Evolutionary conservation across 2,888 invertebrate genomes (phyloP), one percentile per base, ranked within the genome.

Genomic region (Alviniconcha strummeri): DNA sequence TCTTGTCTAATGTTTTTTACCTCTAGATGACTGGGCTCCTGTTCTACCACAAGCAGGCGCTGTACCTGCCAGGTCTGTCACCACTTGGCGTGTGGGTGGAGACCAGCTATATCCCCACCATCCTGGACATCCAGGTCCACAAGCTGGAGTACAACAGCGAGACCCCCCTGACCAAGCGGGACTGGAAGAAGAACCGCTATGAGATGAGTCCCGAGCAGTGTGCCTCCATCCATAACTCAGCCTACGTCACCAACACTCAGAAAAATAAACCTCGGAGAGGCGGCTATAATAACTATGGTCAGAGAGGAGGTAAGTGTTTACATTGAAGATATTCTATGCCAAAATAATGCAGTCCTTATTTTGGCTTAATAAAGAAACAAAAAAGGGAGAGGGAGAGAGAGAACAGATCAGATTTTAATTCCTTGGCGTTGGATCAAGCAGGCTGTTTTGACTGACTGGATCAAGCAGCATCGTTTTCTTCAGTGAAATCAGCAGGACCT

Each of bases 41-140:
- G 67, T 82, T 82, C 76, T 82, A 82, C 82, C 75, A 76, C 76
- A 82, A 82, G 36, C 52, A 19, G 9, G 82, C 82, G 8, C 67
- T 60, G 52, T 82, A 82, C 82, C 72, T 74, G 13, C 82, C 82
- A 17, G 82, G 82, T n/a, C 56, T 82, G 13, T 17, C 75, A 5
- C 82, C 82, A 4, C 64, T 82, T 52, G 82, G 75, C 11, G n/a
- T 57, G 5, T 82, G 82, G 82, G 55, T 82, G 60, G 82, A 82
- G 52, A 69, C 67, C 15, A 13, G 57, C 54, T 57, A n/a, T 4
- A 60, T 82, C 36, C 64, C 72, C 0, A 19, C 67, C 9, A 57
- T 82, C 19, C 74, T 82, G 4, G 54, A 74, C n/a, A 69, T 81
- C 15, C 52, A 54, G 2, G 67, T 36, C 17, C 11, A 17, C 0